Conservation (phyloP, 2,797 vertebrate genomes). For the Spheniscus humboldti region DNA sequence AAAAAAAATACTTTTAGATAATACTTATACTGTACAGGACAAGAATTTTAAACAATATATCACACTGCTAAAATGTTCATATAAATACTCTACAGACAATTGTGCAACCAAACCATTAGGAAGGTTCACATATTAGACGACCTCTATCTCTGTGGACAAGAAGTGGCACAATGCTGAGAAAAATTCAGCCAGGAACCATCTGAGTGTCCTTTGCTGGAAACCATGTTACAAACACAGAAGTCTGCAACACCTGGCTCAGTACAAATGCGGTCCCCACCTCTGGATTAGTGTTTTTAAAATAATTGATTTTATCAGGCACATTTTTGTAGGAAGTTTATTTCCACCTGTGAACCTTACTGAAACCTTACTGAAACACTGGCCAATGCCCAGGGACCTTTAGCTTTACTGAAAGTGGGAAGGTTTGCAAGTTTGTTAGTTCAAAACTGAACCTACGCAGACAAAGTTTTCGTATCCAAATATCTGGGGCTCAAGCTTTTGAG, state of each 20-base stretch:
- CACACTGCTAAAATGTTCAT: conserved; percentile 76
- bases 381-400: background rate
- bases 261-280: background rate
- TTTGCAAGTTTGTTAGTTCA: background rate
- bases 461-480: background rate
- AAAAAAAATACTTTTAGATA: conserved; percentile 79
- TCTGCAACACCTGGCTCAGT: background rate
- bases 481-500: background rate
- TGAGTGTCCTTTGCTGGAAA: background rate
- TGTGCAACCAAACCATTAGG: conserved; percentile 51
- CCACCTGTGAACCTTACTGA: background rate
- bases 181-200: background rate
- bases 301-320: background rate
- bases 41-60: conserved; percentile 73
- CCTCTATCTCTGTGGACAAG: background rate
- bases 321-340: background rate
- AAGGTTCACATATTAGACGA: conserved; percentile 44
- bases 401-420: background rate
- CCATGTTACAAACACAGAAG: background rate
- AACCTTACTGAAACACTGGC: background rate
- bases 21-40: conserved; percentile 71
- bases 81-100: conserved; percentile 81
- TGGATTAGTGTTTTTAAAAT: background rate
- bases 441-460: background rate
- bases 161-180: background rate